phyloP scores from a whole-genome alignment of 2,113 vertebrate species.

The Grantiella picta region DNA sequence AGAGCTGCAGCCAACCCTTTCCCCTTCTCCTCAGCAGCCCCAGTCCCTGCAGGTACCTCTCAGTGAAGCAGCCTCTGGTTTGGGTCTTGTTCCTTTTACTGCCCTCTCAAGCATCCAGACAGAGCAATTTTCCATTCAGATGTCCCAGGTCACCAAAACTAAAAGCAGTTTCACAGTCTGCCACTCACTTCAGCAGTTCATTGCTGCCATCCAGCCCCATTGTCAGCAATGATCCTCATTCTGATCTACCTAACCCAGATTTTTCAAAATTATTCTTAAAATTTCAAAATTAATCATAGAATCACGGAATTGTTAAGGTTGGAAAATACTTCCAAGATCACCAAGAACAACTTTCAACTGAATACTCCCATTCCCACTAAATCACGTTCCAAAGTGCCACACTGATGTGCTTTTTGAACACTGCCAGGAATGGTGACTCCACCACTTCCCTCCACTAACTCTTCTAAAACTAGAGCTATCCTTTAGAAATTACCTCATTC shows the following conservation, averaged over 20 bases:
- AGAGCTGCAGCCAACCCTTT: not conserved
- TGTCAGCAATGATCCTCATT: not conserved
- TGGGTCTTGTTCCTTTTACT: not conserved
- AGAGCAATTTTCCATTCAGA: not conserved
- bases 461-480: not conserved
- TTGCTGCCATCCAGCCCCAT: not conserved
- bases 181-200: not conserved
- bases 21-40: not conserved
- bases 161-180: not conserved
- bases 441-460: not conserved
- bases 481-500: accelerated
- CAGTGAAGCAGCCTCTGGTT: not conserved
- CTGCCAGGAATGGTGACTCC: not conserved
- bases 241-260: not conserved
- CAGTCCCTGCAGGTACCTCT: not conserved
- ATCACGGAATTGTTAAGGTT: not conserved
- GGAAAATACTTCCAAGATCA: not conserved
- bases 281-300: not conserved
- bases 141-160: not conserved
- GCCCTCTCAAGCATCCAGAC: not conserved
- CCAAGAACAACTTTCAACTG: not conserved
- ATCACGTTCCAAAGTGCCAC: not conserved
- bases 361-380: not conserved
- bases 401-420: not conserved
- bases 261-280: not conserved